Base-by-base conservation (phyloP, 2,113 vertebrate species). In the Tautogolabrus adspersus region DNA sequence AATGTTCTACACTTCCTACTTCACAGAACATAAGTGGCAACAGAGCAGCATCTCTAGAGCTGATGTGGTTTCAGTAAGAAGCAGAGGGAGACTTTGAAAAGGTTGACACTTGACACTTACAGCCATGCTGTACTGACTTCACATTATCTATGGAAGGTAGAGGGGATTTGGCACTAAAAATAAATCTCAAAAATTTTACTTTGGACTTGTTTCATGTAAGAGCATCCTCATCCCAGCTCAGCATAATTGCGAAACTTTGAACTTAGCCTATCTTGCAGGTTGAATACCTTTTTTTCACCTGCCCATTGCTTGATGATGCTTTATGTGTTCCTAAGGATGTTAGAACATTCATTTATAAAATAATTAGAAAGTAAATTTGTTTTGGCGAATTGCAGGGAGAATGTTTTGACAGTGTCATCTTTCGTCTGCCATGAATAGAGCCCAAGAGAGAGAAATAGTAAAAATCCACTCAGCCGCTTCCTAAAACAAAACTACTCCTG, bases 11-110 rank as follows among this genome's bases (percentile, higher is more conserved):
- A 51, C 64, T 66, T 19, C 26, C 13, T n/a, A 60, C 38, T 60
- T 67, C 12, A 30, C 22, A 75, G 10, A 81, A 40, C 6, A 10
- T 40, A 40, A 16, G 13, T 5, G 2, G 58, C 67, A 57, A 83
- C 67, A 70, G 64, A 68, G 55, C 21, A 34, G 44, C 8, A 49
- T 59, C 34, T 12, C 12, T 38, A 23, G 19, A 73, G 40, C 56
- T 30, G 34, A 74, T 42, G 8, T 6, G 5, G 46, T 70, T 66
- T 74, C 65, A 54, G 2, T 10, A 8, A 42, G 46, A 22, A 61
- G 10, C 11, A 65, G 12, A 51, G 16, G 13, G n/a, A 38, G 46
- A 18, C 51, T 67, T 76, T 70, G 38, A 59, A 51, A 44, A 44
- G 13, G 13, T n/a, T n/a, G n/a, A n/a, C n/a, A n/a, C n/a, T 44